Base-by-base conservation (phyloP, 2,888 invertebrate genomes). In the Lasioglossum marginatum region DNA sequence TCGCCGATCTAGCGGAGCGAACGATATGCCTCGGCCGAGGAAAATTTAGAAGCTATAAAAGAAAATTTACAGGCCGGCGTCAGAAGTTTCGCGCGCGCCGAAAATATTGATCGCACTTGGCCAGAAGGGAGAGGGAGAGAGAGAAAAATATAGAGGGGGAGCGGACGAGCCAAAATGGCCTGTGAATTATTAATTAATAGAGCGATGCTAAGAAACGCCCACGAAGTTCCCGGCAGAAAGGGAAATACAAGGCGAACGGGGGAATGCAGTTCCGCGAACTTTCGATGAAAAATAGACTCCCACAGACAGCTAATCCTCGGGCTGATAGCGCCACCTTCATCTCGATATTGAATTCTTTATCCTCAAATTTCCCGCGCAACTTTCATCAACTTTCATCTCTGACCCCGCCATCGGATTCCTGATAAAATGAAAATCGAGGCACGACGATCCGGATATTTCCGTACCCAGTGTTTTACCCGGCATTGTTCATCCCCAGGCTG, bases 141-240 rank as follows among this genome's bases (percentile, higher is more conserved):
- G 23, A 19, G 19, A 23, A 23, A 19, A 23, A 52, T 23, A 48
- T 16, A 31, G 1, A 31, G 31, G 31, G 31, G 31, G 23, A 52
- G 10, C 4, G 12, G 16, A 31, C 63, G 63, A 70, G 74, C 52
- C 68, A 74, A 80, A 84, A 84, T 78, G 76, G 71, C 70, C 70
- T 70, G 81, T 84, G 81, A 86, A 84, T 86, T 84, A 86, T 86
- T 86, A 86, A 86, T 86, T 86, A 84, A 86, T 81, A 86, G 79
- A 84, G 74, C 74, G 84, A 81, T 40, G 85, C 81, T 63, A 86
- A 84, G 84, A 75, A 86, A 77, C 86, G 60, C 31, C 27, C 10
- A 57, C n/a, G 19, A 82, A 79, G 48, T 85, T 82, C 63, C 8
- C 1, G 23, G 52, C 77, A 63, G 63, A 77, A 79, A 85, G 45